Base-by-base conservation (phyloP, 2,888 invertebrate genomes). In the Myopa tessellatipennis region DNA sequence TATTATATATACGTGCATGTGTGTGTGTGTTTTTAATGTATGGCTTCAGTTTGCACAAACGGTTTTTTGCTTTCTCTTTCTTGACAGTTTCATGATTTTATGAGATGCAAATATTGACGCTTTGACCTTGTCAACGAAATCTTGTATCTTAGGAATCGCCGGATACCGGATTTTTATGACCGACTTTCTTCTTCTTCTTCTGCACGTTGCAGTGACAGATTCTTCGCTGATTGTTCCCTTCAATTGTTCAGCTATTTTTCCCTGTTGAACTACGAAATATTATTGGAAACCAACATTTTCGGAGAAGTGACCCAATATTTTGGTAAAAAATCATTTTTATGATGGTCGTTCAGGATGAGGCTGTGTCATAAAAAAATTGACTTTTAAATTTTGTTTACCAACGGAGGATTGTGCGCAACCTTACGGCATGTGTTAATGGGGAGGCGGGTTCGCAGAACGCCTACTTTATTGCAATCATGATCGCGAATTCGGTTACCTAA, bases 21-120 rank as follows among this genome's bases (percentile, higher is more conserved):
- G 14, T 16, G 14, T 58, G 58, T 58, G 58, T 58, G 34, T 10
- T n/a, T 61, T 26, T 26, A 61, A 61, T 61, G 26, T 63, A 7
- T 12, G 61, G 26, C 61, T 34, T 26, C 61, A 26, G 26, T 26
- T 18, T 18, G 61, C n/a, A 5, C n/a, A 12, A 58, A 58, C 6
- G n/a, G 4, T 58, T 58, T n/a, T 14, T 6, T 61, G 61, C 34
- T 61, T 61, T 61, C 34, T 61, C 36, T 65, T 65, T 16, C 16
- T 38, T 14, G 36, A 16, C 55, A 16, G 3, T 34, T 65, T 38
- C 77, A 78, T 61, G 77, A 55, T 34, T 65, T 38, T 78, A 78
- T 61, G 77, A 55, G 70, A 80, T 76, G 77, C 78, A 78, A 78
- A 79, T 77, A 69, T 58, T 61, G 75, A 58, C 55, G 75, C 52